Base-by-base conservation (phyloP, 2,797 vertebrate genomes). In the Chelmon rostratus region DNA sequence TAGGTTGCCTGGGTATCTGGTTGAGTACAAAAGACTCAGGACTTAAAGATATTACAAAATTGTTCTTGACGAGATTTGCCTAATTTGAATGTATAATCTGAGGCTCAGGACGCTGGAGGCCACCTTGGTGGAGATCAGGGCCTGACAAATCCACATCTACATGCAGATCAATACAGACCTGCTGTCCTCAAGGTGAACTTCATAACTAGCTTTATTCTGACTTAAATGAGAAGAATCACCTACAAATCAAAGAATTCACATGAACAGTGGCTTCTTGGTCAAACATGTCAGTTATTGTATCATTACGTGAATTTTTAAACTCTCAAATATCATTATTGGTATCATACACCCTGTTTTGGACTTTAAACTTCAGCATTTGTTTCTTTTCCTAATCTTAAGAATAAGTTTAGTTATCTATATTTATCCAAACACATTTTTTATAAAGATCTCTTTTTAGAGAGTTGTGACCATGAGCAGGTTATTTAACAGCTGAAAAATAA, bases 91-190 rank as follows among this genome's bases (percentile, higher is more conserved):
- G 28, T 35, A 49, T 69, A 23, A 50, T 42, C n/a, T 28, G 58
- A 52, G n/a, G 54, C n/a, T 18, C 47, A 59, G 61, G 16, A 38
- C 25, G 23, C 1, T 70, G 4, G 10, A 25, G 52, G 28, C 28
- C 28, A 31, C 28, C 28, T 31, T 6, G 2, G 54, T 52, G 54
- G 23, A 65, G 65, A 35, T 64, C 63, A 59, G 18, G 59, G 33
- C 47, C 73, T 31, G 28, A 71, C 57, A 31, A 72, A 74, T 71
- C 37, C 65, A 13, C 31, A 61, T 71, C 65, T 62, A 65, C 59
- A 70, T 47, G 25, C 61, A 80, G 76, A 79, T 81, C 58, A 44
- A 79, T 78, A 79, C 25, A 49, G 35, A 9, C 37, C 11, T 62
- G 19, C 13, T 21, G 21, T 35, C 64, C 35, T 79, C 44, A 52